phyloP scores from a whole-genome alignment of 2,888 invertebrate species.

The Blastobasis adustella region DNA sequence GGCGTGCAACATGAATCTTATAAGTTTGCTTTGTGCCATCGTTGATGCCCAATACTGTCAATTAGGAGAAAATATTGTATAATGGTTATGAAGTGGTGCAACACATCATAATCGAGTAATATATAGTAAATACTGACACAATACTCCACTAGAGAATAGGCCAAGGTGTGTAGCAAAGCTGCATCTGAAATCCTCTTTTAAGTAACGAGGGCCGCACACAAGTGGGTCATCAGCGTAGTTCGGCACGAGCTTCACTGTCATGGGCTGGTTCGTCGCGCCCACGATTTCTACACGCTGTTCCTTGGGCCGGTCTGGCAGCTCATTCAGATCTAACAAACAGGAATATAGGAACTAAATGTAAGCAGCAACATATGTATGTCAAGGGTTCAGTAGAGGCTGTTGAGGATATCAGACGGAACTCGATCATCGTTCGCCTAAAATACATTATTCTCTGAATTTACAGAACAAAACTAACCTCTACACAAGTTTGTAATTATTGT shows the following conservation, averaged over 20 bases:
- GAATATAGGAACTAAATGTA: not conserved
- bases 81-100: not conserved
- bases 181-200: constrained; percentile 78
- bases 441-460: no score
- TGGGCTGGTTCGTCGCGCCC: constrained; percentile 76
- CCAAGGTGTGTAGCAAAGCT: constrained; percentile 77
- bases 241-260: constrained; percentile 74
- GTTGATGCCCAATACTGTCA: constrained; percentile 86
- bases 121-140: constrained; percentile 66
- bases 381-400: no score
- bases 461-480: constrained; percentile 70
- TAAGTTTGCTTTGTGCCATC: constrained; percentile 74
- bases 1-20: constrained; percentile 74
- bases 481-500: constrained; percentile 78
- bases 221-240: constrained; percentile 85
- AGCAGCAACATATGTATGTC: no score
- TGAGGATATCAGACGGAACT: no score
- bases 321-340: constrained; percentile 79
- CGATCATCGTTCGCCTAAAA: no score
- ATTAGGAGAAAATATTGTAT: constrained; percentile 25
- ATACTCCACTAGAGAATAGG: constrained; percentile 81
- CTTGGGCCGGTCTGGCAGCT: constrained; percentile 76
- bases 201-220: constrained; percentile 85
- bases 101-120: not conserved
- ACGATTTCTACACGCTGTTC: constrained; percentile 76